These are phyloP conservation scores for Metopia argyrocephala DNA, from an alignment of 2,888 invertebrate genomes.

Conservation along the genomic window DNA sequence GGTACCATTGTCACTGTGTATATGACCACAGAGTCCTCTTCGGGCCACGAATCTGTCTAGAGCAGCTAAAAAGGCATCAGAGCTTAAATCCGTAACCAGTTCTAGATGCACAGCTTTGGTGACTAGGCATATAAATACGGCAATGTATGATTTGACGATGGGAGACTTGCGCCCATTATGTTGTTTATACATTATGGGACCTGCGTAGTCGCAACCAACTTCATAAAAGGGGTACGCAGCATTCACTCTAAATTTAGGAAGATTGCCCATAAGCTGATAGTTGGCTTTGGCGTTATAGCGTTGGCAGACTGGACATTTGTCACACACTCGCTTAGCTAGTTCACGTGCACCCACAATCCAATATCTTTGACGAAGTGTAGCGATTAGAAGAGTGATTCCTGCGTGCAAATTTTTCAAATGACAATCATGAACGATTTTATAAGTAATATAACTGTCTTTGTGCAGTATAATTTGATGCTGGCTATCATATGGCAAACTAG, in stretches of 20 bases:
- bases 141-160: too few species aligned
- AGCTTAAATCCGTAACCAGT: too few species aligned
- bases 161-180: conserved; percentile 25
- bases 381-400: conserved; percentile 4
- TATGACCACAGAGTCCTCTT: too few species aligned
- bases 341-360: not conserved
- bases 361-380: not conserved
- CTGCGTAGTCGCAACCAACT: conserved; percentile 40
- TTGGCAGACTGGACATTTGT: conserved; percentile 13
- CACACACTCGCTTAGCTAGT: not conserved
- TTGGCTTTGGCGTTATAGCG: conserved; percentile 15
- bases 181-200: conserved; percentile 22
- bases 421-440: conserved; percentile 11
- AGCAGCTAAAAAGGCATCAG: too few species aligned
- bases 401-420: conserved; percentile 12
- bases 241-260: conserved; percentile 33
- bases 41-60: too few species aligned
- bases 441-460: not conserved
- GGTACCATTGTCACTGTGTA: too few species aligned
- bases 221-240: conserved; percentile 28
- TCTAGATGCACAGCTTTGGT: too few species aligned
- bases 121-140: too few species aligned
- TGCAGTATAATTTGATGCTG: conserved; percentile 12
- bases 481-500: conserved; percentile 2
- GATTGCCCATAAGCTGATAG: conserved; percentile 18